Evolutionary conservation across 2,797 vertebrate species (phyloP), one percentile per base, ranked within the genome.

Genomic region (Coilia nasus): DNA sequence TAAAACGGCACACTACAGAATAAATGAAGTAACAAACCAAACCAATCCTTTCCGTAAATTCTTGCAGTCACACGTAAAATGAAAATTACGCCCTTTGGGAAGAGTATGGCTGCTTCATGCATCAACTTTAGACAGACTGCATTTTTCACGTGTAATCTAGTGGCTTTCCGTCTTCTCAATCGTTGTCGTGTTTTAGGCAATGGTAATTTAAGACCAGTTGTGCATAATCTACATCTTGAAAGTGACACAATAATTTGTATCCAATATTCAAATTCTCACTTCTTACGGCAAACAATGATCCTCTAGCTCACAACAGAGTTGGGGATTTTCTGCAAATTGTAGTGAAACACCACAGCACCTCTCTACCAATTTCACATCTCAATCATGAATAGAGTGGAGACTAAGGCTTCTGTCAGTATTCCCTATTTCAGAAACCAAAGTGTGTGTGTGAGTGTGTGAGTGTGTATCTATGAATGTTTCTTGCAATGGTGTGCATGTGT

Each of bases 11-110:
- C 15, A 80, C 86, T 47, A 87, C 88, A 85, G 64, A 91, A 91
- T 86, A 90, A 93, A 90, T 90, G 93, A 87, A 84, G 88, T 92
- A 91, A 35, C 89, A 90, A 92, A 91, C 31, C 71, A 92, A 89
- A 91, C 31, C 71, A 92, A 89, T 91, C 92, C 91, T 89, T 86
- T 91, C 91, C 87, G 87, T 87, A 90, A 92, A 88, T 86, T 88
- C 87, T 87, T 85, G 91, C 90, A 95, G 92, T 95, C 92, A 94
- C 93, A 91, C 91, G 89, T 90, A 87, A 92, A 93, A 93, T 94
- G 91, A 89, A 95, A 94, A 95, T 95, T 91, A 92, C 86, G 93
- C 84, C 87, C 81, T 93, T 88, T 86, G 88, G 91, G 87, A 90
- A 91, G 89, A 91, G 86, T 89, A 88, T 71, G 87, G 89, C 87